Percentiles rank a stretch among this genome's conserved stretches.
Evolutionary conservation across 2,888 invertebrate species (phyloP).

Genomic region (Apeira syringaria): DNA sequence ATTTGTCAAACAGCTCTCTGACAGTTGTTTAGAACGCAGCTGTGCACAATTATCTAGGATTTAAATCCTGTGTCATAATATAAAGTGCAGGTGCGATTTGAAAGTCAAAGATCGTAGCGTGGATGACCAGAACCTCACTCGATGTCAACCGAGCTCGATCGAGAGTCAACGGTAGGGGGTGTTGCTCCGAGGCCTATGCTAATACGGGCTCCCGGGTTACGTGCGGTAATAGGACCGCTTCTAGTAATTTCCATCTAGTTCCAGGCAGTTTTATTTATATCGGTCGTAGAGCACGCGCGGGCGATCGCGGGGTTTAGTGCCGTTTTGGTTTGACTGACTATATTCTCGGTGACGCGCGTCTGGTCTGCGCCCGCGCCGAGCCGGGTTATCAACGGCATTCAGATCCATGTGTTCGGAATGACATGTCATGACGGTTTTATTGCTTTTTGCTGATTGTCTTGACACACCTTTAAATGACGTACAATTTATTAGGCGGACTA

Average conservation of each 20-base stretch:
- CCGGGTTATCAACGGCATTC: slow-evolving; percentile 8
- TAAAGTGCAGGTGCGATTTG: slow-evolving; percentile 6
- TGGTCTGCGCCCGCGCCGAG: slow-evolving; percentile 1
- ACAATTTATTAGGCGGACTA: no score
- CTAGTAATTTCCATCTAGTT: slow-evolving; percentile 68
- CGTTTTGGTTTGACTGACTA: slow-evolving; percentile 32
- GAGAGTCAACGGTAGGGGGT: slow-evolving; percentile 31
- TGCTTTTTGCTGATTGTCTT: background rate
- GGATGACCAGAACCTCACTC: background rate
- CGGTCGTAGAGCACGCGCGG: slow-evolving; percentile 28
- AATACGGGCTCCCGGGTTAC: slow-evolving; percentile 70
- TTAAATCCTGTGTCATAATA: slow-evolving; percentile 11
- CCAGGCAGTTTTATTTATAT: slow-evolving; percentile 52
- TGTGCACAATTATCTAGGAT: slow-evolving; percentile 8
- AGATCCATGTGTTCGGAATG: background rate
- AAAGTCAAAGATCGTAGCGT: slow-evolving; percentile 1
- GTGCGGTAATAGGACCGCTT: slow-evolving; percentile 65
- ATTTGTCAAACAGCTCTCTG: slow-evolving; percentile 20
- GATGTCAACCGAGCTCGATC: slow-evolving; percentile 2
- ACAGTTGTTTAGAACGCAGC: slow-evolving; percentile 14
- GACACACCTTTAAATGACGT: no score
- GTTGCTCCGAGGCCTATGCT: slow-evolving; percentile 47
- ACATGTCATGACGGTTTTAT: background rate
- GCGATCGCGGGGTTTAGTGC: slow-evolving; percentile 21
- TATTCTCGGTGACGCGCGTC: slow-evolving; percentile 22